Evolutionary conservation across 2,113 vertebrate genomes (phyloP).

Genomic region (Tupaia tana): DNA sequence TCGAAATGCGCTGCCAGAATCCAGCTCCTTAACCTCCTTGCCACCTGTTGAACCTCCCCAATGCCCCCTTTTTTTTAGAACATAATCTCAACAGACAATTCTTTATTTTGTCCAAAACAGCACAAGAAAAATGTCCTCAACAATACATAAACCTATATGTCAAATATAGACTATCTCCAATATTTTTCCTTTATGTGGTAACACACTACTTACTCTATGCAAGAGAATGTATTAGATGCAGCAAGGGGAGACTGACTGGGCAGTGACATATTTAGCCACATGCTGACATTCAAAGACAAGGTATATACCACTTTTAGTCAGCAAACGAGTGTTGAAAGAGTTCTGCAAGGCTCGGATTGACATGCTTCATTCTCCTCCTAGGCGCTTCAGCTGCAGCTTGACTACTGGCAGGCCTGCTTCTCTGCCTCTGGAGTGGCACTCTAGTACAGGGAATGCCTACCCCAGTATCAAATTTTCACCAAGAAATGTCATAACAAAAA

Average conservation of each 20-base stretch:
- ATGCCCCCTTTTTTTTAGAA: slow-evolving; percentile 63
- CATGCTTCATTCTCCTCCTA: slow-evolving; percentile 19
- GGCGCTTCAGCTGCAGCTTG: slow-evolving; percentile 12
- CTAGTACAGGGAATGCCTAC: slow-evolving; percentile 72
- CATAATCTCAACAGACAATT: slow-evolving; percentile 84
- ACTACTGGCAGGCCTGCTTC: slow-evolving; percentile 1
- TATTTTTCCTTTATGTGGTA: slow-evolving; percentile 78
- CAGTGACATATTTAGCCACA: slow-evolving; percentile 44
- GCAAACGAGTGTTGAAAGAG: slow-evolving; percentile 59
- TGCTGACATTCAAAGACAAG: slow-evolving; percentile 61
- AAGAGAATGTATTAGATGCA: slow-evolving; percentile 59
- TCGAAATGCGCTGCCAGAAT: too few species aligned
- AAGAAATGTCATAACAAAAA: slow-evolving; percentile 78
- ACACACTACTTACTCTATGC: slow-evolving; percentile 31
- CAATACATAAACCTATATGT: slow-evolving; percentile 81
- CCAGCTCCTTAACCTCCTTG: too few species aligned
- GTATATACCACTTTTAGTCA: slow-evolving; percentile 61
- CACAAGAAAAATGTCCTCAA: slow-evolving; percentile 81
- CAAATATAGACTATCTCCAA: slow-evolving; percentile 83
- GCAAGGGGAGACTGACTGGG: slow-evolving; percentile 57
- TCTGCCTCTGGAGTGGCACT: slow-evolving; percentile 53
- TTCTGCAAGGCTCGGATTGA: slow-evolving; percentile 65
- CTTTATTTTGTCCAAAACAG: slow-evolving; percentile 86
- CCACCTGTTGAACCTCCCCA: too few species aligned
- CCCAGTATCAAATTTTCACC: slow-evolving; percentile 67